Evolutionary conservation across 2,113 vertebrate genomes (phyloP).

Genomic region (Micronisus gabar): DNA sequence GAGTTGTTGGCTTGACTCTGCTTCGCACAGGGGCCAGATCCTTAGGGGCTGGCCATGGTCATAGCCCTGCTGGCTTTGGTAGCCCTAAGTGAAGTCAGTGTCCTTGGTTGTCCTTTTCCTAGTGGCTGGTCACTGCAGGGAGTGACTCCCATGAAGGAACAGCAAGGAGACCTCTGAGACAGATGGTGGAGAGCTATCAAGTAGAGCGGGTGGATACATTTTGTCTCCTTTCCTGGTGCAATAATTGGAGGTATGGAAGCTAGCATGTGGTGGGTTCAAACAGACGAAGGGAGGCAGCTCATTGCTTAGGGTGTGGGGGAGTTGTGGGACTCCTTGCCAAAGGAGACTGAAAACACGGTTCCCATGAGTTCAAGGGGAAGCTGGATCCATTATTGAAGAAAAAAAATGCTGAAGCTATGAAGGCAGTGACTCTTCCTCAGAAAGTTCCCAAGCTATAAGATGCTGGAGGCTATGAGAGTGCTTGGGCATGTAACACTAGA

Average conservation of each 20-base stretch:
- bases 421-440: not conserved
- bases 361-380: not conserved
- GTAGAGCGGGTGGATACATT: not conserved
- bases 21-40: not conserved
- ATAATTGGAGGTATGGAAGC: not conserved
- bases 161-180: accelerated
- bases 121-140: not conserved
- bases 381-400: not conserved
- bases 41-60: not conserved
- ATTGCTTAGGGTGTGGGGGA: not conserved
- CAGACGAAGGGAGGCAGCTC: not conserved
- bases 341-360: not conserved
- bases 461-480: not conserved
- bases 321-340: not conserved
- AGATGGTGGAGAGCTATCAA: not conserved
- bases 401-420: not conserved
- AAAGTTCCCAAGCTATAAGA: not conserved
- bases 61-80: not conserved
- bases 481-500: not conserved
- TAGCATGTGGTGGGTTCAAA: not conserved
- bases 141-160: not conserved
- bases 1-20: not conserved
- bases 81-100: not conserved
- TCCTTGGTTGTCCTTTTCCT: not conserved
- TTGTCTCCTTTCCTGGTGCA: not conserved